Base-by-base conservation (phyloP, 2,888 invertebrate species). In the Geotrupes spiniger region DNA sequence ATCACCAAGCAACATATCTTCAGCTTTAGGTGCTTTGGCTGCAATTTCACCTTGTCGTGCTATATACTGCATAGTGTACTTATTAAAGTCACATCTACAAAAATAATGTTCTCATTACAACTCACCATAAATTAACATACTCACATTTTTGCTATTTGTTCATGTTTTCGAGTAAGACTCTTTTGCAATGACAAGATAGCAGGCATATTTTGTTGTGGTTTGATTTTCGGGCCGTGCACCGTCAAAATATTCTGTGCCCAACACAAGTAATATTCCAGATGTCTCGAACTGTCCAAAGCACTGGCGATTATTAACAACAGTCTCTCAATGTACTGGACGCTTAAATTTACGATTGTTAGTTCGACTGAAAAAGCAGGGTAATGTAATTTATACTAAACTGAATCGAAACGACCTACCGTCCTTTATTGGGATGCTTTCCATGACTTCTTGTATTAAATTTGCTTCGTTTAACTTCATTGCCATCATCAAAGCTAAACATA, bases 11-110 rank as follows among this genome's bases (percentile, higher is more conserved):
- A 64, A 63, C 12, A 59, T 64, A 28, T 61, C 61, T 31, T 70
- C 72, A 59, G 59, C 58, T 33, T 52, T 51, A 28, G 52, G 49
- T 36, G 63, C 60, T 51, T 65, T 65, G 70, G 6, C 80, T 0
- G 82, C 76, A 2, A 78, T 75, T 53, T 79, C 65, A 2, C 69
- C 70, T 46, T 70, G 52, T 11, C 57, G 59, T 31, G 60, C 52
- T 9, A 92, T 76, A 56, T 86, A 89, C 36, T 80, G 78, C 54
- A 91, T 78, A 0, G 88, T 90, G 66, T 90, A 93, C 64, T 90
- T 89, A 72, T 93, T 94, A 71, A 87, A 90, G 66, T 94, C 91
- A 68, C 92, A 92, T 61, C 92, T 93, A 74, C 14, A 80, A 80
- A 40, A 10, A 31, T 40, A 29, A n/a, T 29, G 8, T 29, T 29